These are phyloP conservation scores for Thaumetopoea pityocampa DNA, from an alignment of 1,140 invertebrate species.

Conservation along the genomic window DNA sequence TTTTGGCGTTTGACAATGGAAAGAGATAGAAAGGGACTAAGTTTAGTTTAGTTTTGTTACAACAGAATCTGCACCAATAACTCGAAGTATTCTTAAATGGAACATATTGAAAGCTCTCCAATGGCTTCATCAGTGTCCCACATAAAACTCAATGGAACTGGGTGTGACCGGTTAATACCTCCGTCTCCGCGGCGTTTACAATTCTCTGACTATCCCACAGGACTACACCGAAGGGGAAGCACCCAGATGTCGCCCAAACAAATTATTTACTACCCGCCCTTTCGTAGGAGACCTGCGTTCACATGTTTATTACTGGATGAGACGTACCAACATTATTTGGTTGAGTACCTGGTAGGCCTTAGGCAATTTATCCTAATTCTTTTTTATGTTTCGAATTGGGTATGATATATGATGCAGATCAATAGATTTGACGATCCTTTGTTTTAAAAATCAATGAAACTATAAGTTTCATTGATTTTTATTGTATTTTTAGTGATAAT, in stretches of 20 bases:
- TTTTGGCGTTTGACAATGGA: too few species aligned
- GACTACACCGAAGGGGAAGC: conserved; percentile 50
- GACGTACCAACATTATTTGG: conserved; percentile 16
- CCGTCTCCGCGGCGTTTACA: conserved; percentile 28
- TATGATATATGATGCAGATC: conserved; percentile 13
- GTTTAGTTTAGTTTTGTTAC: too few species aligned
- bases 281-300: conserved; percentile 30
- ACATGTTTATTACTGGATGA: conserved; percentile 29
- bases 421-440: conserved; percentile 13
- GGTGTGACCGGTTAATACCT: conserved; percentile 47
- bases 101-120: conserved; percentile 7
- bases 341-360: conserved; percentile 11
- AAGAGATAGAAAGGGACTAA: too few species aligned
- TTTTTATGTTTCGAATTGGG: conserved; percentile 12
- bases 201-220: conserved; percentile 21
- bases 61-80: too few species aligned
- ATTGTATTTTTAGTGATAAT: too few species aligned
- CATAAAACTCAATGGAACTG: conserved; percentile 37
- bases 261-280: conserved; percentile 53
- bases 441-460: too few species aligned
- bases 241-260: conserved; percentile 48
- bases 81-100: too few species aligned
- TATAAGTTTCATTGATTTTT: too few species aligned
- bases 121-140: conserved; percentile 15
- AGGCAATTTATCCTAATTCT: conserved; percentile 15